Percentiles rank a stretch among this genome's conserved stretches.
Evolutionary conservation across 2,113 vertebrate genomes (phyloP).

Genomic region (Solea senegalensis): DNA sequence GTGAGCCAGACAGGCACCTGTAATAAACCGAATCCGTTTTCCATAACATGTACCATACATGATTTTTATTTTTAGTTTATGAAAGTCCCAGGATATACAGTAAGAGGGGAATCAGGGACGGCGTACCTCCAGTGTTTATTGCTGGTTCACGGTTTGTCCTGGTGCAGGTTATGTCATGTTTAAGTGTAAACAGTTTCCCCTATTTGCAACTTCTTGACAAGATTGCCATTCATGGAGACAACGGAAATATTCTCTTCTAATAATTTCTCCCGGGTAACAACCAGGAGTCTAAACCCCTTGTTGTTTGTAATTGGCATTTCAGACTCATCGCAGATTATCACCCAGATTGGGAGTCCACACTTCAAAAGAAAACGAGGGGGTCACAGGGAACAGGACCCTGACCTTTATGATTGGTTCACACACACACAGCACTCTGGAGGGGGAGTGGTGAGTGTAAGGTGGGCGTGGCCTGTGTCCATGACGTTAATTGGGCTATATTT

Average conservation of each 20-base stretch:
- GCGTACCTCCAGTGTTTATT: slow-evolving; percentile 18
- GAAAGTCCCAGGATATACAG: background rate
- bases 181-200: slow-evolving; percentile 49
- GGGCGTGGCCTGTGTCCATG: slow-evolving; percentile 59
- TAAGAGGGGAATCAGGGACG: background rate
- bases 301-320: slow-evolving; percentile 78
- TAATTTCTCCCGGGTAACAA: slow-evolving; percentile 59
- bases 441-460: slow-evolving; percentile 45
- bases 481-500: slow-evolving; percentile 82
- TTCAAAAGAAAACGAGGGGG: slow-evolving; percentile 69
- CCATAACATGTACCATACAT: slow-evolving; percentile 9
- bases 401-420: slow-evolving; percentile 77
- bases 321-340: slow-evolving; percentile 76
- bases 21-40: slow-evolving; percentile 30
- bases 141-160: slow-evolving; percentile 17
- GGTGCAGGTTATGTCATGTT: slow-evolving; percentile 28
- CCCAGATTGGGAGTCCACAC: slow-evolving; percentile 64
- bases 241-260: slow-evolving; percentile 51
- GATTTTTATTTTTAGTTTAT: slow-evolving; percentile 7
- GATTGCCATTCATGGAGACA: slow-evolving; percentile 3
- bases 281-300: slow-evolving; percentile 56
- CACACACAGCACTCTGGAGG: slow-evolving; percentile 58
- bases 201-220: slow-evolving; percentile 39
- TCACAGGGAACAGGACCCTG: slow-evolving; percentile 72
- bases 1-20: slow-evolving; percentile 47